A percentile compares a stretch with the other conserved stretches of the same genome.
Conservation (phyloP, 2,797 vertebrate species). For the Xiphorhynchus erythropygius region DNA sequence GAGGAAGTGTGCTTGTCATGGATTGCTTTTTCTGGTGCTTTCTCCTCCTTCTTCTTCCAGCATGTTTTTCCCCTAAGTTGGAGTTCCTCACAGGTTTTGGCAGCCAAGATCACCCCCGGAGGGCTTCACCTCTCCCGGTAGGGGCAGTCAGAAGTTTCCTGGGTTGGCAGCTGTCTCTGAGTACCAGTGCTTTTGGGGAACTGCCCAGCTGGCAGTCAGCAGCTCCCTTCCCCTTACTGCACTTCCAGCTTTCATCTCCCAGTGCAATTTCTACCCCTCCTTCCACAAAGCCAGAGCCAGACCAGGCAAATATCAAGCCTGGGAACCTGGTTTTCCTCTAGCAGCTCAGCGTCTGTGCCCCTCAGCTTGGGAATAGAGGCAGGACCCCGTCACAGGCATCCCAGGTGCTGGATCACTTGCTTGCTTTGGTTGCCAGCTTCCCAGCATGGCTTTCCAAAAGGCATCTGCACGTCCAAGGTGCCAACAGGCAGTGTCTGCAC, state of each 20-base stretch:
- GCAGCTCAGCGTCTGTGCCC: neutral
- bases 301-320: neutral
- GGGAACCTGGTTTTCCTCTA: neutral
- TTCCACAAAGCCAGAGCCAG: neutral
- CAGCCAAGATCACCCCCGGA: neutral
- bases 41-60: neutral
- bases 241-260: neutral
- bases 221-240: neutral
- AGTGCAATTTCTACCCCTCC: neutral
- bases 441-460: constrained; percentile 51
- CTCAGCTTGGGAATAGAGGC: constrained; percentile 27
- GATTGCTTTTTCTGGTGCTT: neutral
- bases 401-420: neutral
- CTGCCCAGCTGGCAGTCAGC: neutral
- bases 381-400: constrained; percentile 14
- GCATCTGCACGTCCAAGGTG: neutral
- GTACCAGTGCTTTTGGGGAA: accelerated
- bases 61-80: neutral
- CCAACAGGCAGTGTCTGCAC: neutral
- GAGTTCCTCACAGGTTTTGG: neutral
- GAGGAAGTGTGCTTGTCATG: neutral
- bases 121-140: neutral
- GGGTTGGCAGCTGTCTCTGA: neutral
- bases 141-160: neutral
- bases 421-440: constrained; percentile 39